Evolutionary conservation across 2,113 vertebrate species (phyloP).

Genomic region (Miniopterus natalensis): DNA sequence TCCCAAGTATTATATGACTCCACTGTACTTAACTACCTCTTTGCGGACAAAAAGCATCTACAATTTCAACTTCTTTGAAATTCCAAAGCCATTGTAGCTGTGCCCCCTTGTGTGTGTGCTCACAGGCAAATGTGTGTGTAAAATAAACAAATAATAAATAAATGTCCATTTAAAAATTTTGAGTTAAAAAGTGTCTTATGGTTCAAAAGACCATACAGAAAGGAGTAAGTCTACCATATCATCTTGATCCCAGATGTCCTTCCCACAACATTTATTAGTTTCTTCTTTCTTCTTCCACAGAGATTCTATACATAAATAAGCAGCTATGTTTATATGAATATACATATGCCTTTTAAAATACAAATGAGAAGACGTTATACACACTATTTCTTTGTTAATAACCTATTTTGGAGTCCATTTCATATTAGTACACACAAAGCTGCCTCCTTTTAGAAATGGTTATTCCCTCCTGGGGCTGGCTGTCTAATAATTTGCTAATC

Average conservation of each 20-base stretch:
- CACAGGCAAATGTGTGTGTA: background rate
- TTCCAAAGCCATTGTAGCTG: background rate
- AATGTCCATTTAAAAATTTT: background rate
- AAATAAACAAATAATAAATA: conserved; percentile 19
- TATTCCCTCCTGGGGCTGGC: no score
- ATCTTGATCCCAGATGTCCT: background rate
- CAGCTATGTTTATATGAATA: background rate
- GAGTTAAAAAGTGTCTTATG: background rate
- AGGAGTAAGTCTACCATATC: background rate
- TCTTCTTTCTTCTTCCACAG: background rate
- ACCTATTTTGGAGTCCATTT: background rate
- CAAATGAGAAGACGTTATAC: background rate
- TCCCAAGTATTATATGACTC: background rate
- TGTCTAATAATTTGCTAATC: no score
- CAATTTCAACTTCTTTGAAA: background rate
- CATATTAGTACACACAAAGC: background rate
- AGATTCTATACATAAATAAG: background rate
- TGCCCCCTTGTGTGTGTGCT: background rate
- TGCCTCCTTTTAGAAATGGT: background rate
- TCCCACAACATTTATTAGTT: background rate
- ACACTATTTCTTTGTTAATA: background rate
- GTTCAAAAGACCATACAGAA: background rate
- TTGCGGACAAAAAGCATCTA: background rate
- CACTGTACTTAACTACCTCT: background rate
- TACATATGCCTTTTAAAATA: background rate